phyloP scores from a whole-genome alignment of 2,113 vertebrate species.

The Passer montanus region DNA sequence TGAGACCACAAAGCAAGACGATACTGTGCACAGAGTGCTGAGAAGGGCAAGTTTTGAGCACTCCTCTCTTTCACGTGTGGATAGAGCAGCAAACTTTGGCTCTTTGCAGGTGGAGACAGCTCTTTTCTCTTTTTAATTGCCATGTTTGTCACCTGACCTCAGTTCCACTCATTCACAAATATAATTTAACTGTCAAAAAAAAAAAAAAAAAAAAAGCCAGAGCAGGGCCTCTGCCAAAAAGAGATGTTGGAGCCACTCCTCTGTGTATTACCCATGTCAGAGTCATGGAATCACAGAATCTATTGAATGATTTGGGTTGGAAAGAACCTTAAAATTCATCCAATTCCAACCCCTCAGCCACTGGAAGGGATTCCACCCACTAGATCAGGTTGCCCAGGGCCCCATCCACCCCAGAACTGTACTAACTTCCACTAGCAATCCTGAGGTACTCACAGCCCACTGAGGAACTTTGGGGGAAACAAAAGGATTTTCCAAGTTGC shows the following conservation, averaged over 20 bases:
- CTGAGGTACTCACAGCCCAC: background rate
- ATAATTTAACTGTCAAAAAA: background rate
- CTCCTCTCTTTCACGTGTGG: background rate
- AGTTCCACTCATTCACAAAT: background rate
- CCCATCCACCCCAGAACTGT: fast-evolving
- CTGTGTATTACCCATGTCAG: background rate
- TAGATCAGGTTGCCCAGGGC: background rate
- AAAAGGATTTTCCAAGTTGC: background rate
- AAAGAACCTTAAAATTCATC: background rate
- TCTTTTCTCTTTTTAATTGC: background rate
- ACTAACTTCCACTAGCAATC: background rate
- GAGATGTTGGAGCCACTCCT: background rate
- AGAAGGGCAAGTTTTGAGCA: background rate
- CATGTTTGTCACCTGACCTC: fast-evolving
- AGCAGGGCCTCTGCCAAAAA: background rate
- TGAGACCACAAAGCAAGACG: background rate
- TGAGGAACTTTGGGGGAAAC: background rate
- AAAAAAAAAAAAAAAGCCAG: background rate
- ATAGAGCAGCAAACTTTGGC: background rate
- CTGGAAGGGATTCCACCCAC: background rate
- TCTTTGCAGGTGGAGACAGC: background rate
- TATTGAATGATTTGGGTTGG: background rate
- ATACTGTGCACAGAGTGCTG: no score
- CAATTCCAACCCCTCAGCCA: background rate
- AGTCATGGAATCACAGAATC: background rate